These are phyloP conservation scores for Vicugna pacos DNA, from an alignment of 2,113 vertebrate genomes.

Conservation along the genomic window DNA sequence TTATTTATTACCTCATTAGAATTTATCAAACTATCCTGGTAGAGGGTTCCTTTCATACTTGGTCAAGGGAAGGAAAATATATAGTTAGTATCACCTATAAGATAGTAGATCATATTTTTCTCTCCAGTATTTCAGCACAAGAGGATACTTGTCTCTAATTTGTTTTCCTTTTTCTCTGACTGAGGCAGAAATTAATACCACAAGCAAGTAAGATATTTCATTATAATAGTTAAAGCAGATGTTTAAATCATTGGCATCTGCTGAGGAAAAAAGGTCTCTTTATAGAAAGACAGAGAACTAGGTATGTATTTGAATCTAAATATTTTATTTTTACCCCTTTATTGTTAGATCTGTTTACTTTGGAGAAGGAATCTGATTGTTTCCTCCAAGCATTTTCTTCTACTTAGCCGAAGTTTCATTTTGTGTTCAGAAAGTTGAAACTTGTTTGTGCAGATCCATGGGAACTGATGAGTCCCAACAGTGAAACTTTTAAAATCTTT, in stretches of 20 bases:
- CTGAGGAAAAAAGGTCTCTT: background rate
- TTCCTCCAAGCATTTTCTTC: background rate
- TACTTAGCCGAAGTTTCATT: slow-evolving; percentile 10
- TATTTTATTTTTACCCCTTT: background rate
- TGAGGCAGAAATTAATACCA: background rate
- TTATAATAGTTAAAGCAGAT: background rate
- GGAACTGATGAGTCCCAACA: background rate
- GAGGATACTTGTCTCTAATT: background rate
- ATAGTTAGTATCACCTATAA: background rate
- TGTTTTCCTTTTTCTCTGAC: slow-evolving; percentile 39
- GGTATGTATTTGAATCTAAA: slow-evolving; percentile 6
- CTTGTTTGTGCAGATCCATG: background rate
- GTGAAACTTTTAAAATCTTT: background rate
- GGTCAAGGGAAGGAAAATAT: slow-evolving; percentile 3
- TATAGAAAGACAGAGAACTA: background rate
- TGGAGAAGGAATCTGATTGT: background rate
- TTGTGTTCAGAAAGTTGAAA: slow-evolving; percentile 48
- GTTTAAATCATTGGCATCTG: slow-evolving; percentile 2
- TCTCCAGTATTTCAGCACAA: slow-evolving; percentile 36
- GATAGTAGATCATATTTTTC: background rate
- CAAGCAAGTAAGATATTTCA: background rate
- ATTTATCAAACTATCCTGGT: background rate
- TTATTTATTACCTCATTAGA: slow-evolving; percentile 19
- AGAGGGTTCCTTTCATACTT: slow-evolving; percentile 10
- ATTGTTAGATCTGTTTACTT: background rate